phyloP scores from a whole-genome alignment of 2,888 invertebrate species.

The Drosophila neutralis region DNA sequence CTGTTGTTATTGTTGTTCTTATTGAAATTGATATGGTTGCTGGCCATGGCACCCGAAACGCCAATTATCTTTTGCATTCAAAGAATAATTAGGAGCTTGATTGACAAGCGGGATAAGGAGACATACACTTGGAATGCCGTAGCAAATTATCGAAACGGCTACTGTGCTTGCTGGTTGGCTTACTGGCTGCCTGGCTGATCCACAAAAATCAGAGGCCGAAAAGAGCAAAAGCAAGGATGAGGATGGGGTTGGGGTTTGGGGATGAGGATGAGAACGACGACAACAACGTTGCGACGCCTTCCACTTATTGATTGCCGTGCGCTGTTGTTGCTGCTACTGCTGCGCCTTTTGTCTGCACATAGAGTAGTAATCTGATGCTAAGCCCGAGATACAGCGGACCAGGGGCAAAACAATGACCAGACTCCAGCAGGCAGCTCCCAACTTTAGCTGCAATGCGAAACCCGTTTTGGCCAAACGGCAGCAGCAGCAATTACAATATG shows the following conservation, averaged over 20 bases:
- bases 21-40: constrained; percentile 82
- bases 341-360: constrained; percentile 69
- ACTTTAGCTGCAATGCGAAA: constrained; percentile 40
- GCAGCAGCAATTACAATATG: constrained; percentile 84
- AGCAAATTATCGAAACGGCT: constrained; percentile 84
- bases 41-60: constrained; percentile 61
- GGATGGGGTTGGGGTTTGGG: not conserved
- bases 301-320: constrained; percentile 67
- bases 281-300: constrained; percentile 70
- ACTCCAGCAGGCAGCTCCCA: constrained; percentile 19
- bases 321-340: constrained; percentile 32
- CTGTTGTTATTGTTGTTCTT: constrained; percentile 74
- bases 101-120: constrained; percentile 85
- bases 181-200: constrained; percentile 46
- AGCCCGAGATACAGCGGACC: constrained; percentile 66
- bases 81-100: constrained; percentile 85
- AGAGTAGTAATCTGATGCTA: constrained; percentile 82
- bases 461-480: constrained; percentile 68
- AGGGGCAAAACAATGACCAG: constrained; percentile 71
- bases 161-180: constrained; percentile 65
- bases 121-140: constrained; percentile 85
- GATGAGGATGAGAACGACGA: constrained; percentile 20
- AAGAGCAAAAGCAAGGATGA: constrained; percentile 16
- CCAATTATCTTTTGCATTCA: constrained; percentile 85
- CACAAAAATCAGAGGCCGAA: constrained; percentile 73